Conservation (phyloP, 2,113 vertebrate species). For the Erinaceus europaeus region DNA sequence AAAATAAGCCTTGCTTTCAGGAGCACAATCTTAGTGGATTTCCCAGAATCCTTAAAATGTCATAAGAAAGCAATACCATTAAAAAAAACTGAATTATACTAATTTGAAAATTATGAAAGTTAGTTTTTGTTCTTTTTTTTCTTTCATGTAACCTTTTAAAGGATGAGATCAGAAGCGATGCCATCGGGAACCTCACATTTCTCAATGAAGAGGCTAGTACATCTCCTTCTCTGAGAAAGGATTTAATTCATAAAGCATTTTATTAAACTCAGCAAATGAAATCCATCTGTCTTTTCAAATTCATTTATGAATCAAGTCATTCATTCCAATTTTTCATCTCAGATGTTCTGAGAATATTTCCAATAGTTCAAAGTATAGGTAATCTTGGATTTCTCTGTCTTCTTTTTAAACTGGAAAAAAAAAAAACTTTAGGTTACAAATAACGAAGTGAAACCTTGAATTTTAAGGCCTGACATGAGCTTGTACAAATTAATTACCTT, state of each 20-base stretch:
- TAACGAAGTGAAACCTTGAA: slow-evolving; percentile 47
- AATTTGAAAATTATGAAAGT: slow-evolving; percentile 36
- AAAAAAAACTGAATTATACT: slow-evolving; percentile 57
- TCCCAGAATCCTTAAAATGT: slow-evolving; percentile 75
- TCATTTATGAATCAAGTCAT: slow-evolving; percentile 56
- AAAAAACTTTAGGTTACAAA: slow-evolving; percentile 36
- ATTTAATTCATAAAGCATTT: slow-evolving; percentile 27
- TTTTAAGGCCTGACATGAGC: slow-evolving; percentile 28
- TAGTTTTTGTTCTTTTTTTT: too few species aligned
- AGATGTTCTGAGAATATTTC: slow-evolving; percentile 64
- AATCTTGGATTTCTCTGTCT: slow-evolving; percentile 36
- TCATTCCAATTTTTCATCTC: slow-evolving; percentile 57
- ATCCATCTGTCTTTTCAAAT: slow-evolving; percentile 44
- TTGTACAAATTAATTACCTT: slow-evolving; percentile 45
- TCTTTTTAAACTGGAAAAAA: slow-evolving; percentile 20
- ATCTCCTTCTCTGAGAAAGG: slow-evolving; percentile 1
- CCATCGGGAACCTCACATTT: not conserved
- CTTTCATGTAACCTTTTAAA: not conserved
- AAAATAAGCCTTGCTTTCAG: slow-evolving; percentile 69
- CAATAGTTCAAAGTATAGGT: slow-evolving; percentile 54
- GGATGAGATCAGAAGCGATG: not conserved
- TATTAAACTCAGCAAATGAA: slow-evolving; percentile 40
- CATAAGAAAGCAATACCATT: slow-evolving; percentile 47
- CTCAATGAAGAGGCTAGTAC: not conserved
- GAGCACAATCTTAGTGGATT: slow-evolving; percentile 70